Percentiles rank a stretch among this genome's conserved stretches.
phyloP scores from a whole-genome alignment of 2,797 vertebrate genomes.

The Manis crassicaudata region DNA sequence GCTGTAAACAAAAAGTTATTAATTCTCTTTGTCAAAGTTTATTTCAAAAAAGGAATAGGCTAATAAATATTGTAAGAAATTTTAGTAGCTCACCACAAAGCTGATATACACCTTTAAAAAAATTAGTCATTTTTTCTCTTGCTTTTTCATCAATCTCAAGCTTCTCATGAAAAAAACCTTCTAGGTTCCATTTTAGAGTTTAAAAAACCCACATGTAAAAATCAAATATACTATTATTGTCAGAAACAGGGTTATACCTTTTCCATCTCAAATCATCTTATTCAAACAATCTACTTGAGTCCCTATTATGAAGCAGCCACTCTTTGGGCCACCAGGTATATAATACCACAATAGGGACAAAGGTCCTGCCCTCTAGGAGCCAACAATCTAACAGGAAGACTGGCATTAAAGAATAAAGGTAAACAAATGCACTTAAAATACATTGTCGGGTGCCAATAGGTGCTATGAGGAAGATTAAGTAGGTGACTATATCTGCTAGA shows the following conservation, averaged over 20 bases:
- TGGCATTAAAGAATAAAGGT: neutral
- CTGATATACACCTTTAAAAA: neutral
- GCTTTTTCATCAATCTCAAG: conserved; percentile 26
- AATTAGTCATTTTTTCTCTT: neutral
- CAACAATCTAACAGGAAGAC: neutral
- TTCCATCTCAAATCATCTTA: neutral
- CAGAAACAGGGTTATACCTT: neutral
- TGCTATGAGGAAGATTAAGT: neutral
- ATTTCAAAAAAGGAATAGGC: neutral
- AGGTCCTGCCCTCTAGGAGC: neutral
- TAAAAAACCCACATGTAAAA: neutral
- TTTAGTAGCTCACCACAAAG: conserved; percentile 20
- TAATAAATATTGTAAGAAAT: conserved; percentile 38
- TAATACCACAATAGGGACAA: neutral
- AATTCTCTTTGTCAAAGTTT: neutral
- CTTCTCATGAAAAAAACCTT: neutral
- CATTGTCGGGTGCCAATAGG: neutral
- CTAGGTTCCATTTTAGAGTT: neutral
- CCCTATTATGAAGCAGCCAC: neutral
- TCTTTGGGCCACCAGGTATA: neutral
- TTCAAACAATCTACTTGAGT: neutral
- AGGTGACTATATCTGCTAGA: neutral
- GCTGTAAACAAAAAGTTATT: neutral
- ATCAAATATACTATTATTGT: neutral
- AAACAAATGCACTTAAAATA: neutral